phyloP scores from a whole-genome alignment of 2,888 invertebrate genomes.

The Ellobium chinense region DNA sequence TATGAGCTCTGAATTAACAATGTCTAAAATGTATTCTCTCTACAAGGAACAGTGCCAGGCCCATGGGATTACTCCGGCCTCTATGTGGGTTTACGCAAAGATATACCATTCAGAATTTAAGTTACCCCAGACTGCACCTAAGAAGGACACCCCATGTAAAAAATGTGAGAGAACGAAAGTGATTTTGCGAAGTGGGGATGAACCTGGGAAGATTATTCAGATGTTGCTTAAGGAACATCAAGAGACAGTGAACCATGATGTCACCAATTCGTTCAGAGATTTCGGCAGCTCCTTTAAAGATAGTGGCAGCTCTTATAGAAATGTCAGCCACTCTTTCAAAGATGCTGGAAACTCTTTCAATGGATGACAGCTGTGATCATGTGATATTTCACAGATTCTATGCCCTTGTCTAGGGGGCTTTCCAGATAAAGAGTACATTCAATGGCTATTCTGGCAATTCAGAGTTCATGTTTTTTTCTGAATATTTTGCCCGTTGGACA shows the following conservation, averaged over 20 bases:
- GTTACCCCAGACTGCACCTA: background rate
- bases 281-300: too few species aligned
- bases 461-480: too few species aligned
- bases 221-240: constrained; percentile 30
- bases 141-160: constrained; percentile 19
- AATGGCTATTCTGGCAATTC: too few species aligned
- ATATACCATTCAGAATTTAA: constrained; percentile 39
- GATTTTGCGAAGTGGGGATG: constrained; percentile 28
- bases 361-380: too few species aligned
- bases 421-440: too few species aligned
- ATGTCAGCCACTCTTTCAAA: too few species aligned
- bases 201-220: constrained; percentile 34
- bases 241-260: background rate
- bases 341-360: too few species aligned
- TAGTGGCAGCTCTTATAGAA: too few species aligned
- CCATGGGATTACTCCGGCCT: constrained; percentile 19
- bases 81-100: constrained; percentile 42
- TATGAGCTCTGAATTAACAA: constrained; percentile 18
- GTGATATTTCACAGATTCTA: too few species aligned
- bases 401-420: too few species aligned
- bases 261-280: too few species aligned
- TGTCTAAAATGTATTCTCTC: constrained; percentile 35
- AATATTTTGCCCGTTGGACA: too few species aligned
- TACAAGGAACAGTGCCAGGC: constrained; percentile 38
- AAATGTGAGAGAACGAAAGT: constrained; percentile 26